A percentile compares a stretch with the other conserved stretches of the same genome.
These are phyloP conservation scores for Muscicapa striata DNA, from an alignment of 2,797 vertebrate genomes.

Conservation along the genomic window DNA sequence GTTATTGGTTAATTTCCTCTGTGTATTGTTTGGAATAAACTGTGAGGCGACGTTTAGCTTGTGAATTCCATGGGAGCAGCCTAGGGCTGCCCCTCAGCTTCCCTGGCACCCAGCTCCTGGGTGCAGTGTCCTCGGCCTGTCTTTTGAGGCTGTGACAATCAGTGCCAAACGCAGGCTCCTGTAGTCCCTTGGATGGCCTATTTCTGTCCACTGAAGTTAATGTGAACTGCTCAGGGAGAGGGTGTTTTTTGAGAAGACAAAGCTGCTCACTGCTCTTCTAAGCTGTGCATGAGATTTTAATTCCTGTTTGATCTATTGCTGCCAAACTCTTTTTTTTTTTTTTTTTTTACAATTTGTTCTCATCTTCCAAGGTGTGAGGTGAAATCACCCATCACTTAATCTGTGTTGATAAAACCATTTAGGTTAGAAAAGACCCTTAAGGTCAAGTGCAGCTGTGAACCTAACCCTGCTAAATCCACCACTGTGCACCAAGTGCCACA, in stretches of 20 bases:
- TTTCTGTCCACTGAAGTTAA: constrained; percentile 46
- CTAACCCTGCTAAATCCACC: not conserved
- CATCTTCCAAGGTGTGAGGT: not conserved
- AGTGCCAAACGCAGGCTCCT: not conserved
- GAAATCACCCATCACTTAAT: not conserved
- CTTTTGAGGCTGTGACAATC: not conserved
- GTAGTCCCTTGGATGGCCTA: not conserved
- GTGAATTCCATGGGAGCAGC: no score
- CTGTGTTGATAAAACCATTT: not conserved
- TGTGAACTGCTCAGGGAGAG: not conserved
- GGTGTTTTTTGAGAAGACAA: not conserved
- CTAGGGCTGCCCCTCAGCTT: not conserved
- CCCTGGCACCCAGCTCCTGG: not conserved
- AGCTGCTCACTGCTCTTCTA: not conserved
- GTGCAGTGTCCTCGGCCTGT: not conserved
- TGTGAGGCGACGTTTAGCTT: fast-evolving
- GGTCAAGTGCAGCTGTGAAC: not conserved
- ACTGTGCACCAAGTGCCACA: no score
- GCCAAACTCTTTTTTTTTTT: not conserved
- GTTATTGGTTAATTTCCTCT: fast-evolving
- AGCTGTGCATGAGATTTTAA: not conserved
- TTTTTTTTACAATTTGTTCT: not conserved
- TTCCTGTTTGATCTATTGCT: not conserved
- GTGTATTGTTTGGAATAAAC: not conserved
- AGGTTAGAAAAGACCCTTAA: not conserved